Conservation (phyloP, 1,140 invertebrate species). For the Leptinotarsa defecta region DNA sequence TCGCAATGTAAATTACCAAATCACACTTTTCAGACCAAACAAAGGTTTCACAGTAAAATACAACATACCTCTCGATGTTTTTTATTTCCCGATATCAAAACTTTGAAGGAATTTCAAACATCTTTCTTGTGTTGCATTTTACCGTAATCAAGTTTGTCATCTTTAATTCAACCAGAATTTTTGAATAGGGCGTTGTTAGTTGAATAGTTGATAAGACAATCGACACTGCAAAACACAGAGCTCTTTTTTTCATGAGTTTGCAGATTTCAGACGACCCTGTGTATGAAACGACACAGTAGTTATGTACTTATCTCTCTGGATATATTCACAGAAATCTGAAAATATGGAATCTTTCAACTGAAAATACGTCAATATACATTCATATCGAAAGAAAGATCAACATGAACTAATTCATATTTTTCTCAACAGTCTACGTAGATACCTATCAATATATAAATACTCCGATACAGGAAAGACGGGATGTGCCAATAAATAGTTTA, state of each 20-base stretch:
- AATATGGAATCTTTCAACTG: constrained; percentile 1
- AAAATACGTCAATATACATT: constrained; percentile 11
- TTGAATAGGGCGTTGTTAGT: neutral
- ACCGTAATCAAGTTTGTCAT: neutral
- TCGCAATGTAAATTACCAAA: too few species aligned
- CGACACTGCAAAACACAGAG: neutral
- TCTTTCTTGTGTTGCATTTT: neutral
- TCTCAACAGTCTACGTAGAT: constrained; percentile 12
- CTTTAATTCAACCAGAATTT: neutral
- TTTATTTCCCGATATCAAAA: too few species aligned
- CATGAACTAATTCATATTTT: constrained; percentile 9
- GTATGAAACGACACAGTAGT: neutral
- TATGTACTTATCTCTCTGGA: neutral
- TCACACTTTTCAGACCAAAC: too few species aligned
- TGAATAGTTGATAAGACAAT: neutral
- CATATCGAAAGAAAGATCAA: constrained; percentile 6
- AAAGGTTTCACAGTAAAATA: too few species aligned
- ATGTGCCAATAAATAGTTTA: neutral
- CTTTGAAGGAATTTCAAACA: too few species aligned
- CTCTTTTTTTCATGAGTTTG: neutral
- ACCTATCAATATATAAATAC: neutral
- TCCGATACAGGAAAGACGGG: neutral
- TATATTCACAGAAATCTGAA: neutral
- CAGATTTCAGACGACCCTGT: constrained; percentile 6
- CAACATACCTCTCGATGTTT: too few species aligned